Percentiles rank a stretch among this genome's conserved stretches.
These are phyloP conservation scores for Microvelia longipes DNA, from an alignment of 1,140 invertebrate species.

Conservation along the genomic window DNA sequence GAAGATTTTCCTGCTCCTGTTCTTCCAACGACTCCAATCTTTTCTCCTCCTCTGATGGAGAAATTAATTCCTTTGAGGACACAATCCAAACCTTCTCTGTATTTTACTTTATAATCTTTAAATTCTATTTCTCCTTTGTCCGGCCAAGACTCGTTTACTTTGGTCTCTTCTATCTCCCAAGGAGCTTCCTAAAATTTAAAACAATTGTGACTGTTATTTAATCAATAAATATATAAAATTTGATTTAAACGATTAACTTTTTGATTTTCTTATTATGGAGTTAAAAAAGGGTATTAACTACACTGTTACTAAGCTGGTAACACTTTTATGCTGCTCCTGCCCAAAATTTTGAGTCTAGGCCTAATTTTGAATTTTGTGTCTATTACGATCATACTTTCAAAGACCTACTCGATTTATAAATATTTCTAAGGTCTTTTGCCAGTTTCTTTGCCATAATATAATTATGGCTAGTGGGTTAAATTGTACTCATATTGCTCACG, in stretches of 20 bases:
- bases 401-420: too few species aligned
- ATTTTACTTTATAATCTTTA: slow-evolving; percentile 58
- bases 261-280: too few species aligned
- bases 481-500: too few species aligned
- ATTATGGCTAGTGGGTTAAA: too few species aligned
- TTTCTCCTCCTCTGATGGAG: slow-evolving; percentile 53
- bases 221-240: neutral
- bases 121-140: slow-evolving; percentile 53
- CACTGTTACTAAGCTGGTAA: too few species aligned
- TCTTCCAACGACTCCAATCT: slow-evolving; percentile 63
- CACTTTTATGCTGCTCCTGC: too few species aligned
- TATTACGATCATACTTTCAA: too few species aligned
- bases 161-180: slow-evolving; percentile 45
- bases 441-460: too few species aligned
- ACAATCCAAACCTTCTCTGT: slow-evolving; percentile 62
- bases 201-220: neutral
- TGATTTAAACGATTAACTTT: neutral
- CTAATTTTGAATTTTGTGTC: too few species aligned
- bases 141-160: slow-evolving; percentile 53
- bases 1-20: slow-evolving; percentile 74
- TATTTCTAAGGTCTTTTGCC: too few species aligned
- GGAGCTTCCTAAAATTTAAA: slow-evolving; percentile 43
- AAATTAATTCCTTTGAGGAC: slow-evolving; percentile 59
- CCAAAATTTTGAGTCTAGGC: too few species aligned
- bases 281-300: too few species aligned